Conservation (phyloP, 92 coral and sea anemone genomes). For the Muricea muricata region DNA sequence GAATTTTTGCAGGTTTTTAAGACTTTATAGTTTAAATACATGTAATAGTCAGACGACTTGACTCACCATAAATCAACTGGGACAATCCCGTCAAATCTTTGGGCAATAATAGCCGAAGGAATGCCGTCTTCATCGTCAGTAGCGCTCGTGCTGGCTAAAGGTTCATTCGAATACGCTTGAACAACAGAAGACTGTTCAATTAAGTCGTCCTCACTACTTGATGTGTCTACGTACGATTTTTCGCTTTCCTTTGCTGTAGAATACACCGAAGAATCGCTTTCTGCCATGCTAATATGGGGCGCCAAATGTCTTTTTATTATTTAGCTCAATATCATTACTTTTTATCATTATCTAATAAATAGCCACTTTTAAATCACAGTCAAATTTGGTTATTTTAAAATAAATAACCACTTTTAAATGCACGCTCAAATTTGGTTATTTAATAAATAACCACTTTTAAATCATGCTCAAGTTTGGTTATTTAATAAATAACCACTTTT, state of each 20-base stretch:
- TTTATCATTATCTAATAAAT: too few species aligned
- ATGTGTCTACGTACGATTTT: neutral
- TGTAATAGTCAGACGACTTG: neutral
- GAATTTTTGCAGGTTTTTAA: too few species aligned
- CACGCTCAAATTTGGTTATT: too few species aligned
- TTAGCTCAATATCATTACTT: too few species aligned
- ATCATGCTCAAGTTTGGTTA: too few species aligned
- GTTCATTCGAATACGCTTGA: slow-evolving; percentile 11
- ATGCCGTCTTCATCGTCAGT: slow-evolving; percentile 14
- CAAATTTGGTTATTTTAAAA: too few species aligned
- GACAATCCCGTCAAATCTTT: slow-evolving; percentile 3
- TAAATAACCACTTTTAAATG: too few species aligned
- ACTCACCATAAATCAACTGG: slow-evolving; percentile 29
- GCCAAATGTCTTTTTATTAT: too few species aligned
- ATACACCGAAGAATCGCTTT: neutral
- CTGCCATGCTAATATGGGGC: neutral
- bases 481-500: too few species aligned
- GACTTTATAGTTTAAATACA: neutral
- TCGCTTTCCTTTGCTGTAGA: slow-evolving; percentile 22
- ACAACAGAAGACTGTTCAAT: neutral
- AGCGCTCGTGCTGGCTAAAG: neutral
- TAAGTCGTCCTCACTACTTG: too few species aligned
- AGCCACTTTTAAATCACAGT: too few species aligned
- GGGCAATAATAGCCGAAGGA: slow-evolving; percentile 7
- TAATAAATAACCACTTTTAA: too few species aligned